These are phyloP conservation scores for Ditula angustiorana DNA, from an alignment of 2,888 invertebrate species.

Conservation along the genomic window DNA sequence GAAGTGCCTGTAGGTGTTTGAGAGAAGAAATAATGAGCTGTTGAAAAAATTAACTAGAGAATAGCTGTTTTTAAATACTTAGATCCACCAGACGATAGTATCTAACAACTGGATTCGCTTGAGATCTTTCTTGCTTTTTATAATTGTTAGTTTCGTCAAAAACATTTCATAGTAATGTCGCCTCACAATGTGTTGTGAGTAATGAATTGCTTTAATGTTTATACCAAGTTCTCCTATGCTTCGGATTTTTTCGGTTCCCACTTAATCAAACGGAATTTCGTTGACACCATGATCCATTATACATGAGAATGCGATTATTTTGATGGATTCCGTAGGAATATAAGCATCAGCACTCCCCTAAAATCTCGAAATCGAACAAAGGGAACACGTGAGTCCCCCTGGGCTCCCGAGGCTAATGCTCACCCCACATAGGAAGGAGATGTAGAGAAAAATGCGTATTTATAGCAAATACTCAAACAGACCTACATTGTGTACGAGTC, in stretches of 20 bases:
- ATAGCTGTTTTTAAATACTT: constrained; percentile 1
- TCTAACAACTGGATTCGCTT: neutral
- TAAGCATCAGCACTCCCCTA: constrained; percentile 82
- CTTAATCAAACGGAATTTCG: constrained; percentile 71
- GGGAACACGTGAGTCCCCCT: constrained; percentile 82
- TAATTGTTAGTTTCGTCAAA: neutral
- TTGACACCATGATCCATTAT: constrained; percentile 79
- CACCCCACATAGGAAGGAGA: constrained; percentile 83
- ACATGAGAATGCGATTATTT: constrained; percentile 80
- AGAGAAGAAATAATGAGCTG: constrained; percentile 24
- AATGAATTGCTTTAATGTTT: constrained; percentile 2
- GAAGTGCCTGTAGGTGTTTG: constrained; percentile 29
- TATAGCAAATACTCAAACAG: constrained; percentile 87
- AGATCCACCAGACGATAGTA: neutral
- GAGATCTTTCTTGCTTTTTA: neutral
- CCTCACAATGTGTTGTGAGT: neutral
- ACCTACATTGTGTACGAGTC: constrained; percentile 86
- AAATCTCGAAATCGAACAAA: constrained; percentile 84
- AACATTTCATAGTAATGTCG: neutral
- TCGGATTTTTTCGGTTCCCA: constrained; percentile 53
- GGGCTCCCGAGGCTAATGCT: constrained; percentile 77
- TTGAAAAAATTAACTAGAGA: constrained; percentile 18
- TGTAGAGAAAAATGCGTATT: constrained; percentile 85
- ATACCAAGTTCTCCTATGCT: constrained; percentile 16
- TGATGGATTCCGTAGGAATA: constrained; percentile 82